Evolutionary conservation across 2,888 invertebrate species (phyloP).

Genomic region (Trilocha varians): DNA sequence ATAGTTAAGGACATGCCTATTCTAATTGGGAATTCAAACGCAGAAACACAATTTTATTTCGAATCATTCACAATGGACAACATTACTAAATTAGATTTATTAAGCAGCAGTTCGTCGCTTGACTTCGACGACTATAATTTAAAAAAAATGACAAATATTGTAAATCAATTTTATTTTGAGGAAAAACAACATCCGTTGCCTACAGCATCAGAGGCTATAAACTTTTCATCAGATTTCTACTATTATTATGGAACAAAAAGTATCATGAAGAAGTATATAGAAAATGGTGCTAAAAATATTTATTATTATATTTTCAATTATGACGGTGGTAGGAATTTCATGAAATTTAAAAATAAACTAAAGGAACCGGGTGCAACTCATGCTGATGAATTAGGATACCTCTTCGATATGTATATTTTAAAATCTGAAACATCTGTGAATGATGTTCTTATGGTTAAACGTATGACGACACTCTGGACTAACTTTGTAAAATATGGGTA

Average conservation of each 20-base stretch:
- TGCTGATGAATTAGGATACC: conserved; percentile 2
- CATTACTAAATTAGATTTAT: background rate
- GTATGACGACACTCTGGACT: conserved; percentile 5
- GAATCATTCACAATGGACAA: background rate
- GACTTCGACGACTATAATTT: background rate
- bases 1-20: background rate
- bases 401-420: conserved; percentile 1
- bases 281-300: conserved; percentile 1
- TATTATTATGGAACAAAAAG: background rate
- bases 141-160: background rate
- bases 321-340: conserved; percentile 4
- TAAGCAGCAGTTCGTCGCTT: background rate
- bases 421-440: background rate
- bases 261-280: conserved; percentile 1
- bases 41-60: background rate
- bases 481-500: conserved; percentile 7
- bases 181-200: background rate
- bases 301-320: conserved; percentile 6
- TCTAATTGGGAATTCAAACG: conserved; percentile 2
- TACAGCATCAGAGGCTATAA: background rate
- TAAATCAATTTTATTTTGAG: conserved; percentile 1
- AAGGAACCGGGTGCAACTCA: conserved; percentile 3
- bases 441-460: background rate
- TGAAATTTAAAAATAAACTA: background rate
- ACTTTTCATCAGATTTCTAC: background rate